Evolutionary conservation across 2,113 vertebrate genomes (phyloP), one percentile per base, ranked within the genome.

Genomic region (Pao palembangensis): DNA sequence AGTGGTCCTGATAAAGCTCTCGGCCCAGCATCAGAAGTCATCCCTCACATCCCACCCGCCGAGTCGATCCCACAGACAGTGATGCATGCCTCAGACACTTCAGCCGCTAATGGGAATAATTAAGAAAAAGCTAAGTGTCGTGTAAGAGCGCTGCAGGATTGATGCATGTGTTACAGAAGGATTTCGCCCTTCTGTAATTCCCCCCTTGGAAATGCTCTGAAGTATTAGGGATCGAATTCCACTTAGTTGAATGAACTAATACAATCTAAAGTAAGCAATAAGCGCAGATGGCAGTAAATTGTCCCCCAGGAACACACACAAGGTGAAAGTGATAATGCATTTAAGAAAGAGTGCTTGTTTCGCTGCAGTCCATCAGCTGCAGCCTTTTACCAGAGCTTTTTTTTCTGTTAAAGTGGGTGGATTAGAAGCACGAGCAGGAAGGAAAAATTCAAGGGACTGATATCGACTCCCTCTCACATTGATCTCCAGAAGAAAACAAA

Each of bases 11-110:
- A 80, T 66, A 65, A 69, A 48, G 50, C 60, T 46, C 55, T 70
- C 58, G 18, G 38, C 17, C 0, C 17, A 43, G 56, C 64, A 53
- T 72, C 77, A 64, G 63, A 86, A 87, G 81, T 75, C 61, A 60
- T 48, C 61, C 55, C 64, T 65, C 67, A 70, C 55, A 6, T 64
- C 67, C 68, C 80, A 75, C 87, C 81, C 51, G 23, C 49, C 25
- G 64, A 61, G 71, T 88, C 84, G 53, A 86, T 88, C 75, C 50
- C 44, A 34, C 19, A 64, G 86, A 83, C 88, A 88, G 67, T 89
- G 88, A 90, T 80, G 55, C 86, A 89, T 88, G 71, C 50, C 41
- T 63, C 57, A 58, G 56, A 61, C 11, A 49, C 58, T 69, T 58
- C 68, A 25, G 69, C 23, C 55, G 59, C 63, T 78, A 79, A 83